Evolutionary conservation across 2,797 vertebrate species (phyloP), one percentile per base, ranked within the genome.

Genomic region (Atherinosoma microstoma): DNA sequence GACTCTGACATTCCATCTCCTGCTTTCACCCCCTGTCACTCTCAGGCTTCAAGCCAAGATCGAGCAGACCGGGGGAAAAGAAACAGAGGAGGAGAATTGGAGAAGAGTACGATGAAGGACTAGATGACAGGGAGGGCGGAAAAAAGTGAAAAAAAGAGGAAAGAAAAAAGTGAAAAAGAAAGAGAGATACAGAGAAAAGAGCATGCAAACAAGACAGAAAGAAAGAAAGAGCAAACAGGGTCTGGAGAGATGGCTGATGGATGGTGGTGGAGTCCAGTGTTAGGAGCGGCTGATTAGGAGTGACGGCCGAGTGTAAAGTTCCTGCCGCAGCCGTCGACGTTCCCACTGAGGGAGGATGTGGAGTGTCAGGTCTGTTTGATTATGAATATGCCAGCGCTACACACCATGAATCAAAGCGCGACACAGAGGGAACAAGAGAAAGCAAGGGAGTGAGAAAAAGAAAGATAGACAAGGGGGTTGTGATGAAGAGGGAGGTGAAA

Each of bases 261-360:
- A 90, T 93, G 93, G 93, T 80, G 78, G 90, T 78, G 88, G 91
- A 94, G 93, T 87, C 86, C 64, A 89, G 91, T 80, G 87, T 93
- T 91, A 86, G 20, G 7, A 86, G 88, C 89, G 79, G 89, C 88
- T 96, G 95, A 96, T 96, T 94, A 95, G 94, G 93, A 93, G 84
- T 93, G 94, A 95, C 92, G 94, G 94, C 93, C 68, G 85, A 91
- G 94, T 93, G 91, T 93, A 90, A 84, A 94, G 95, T 96, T 96
- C 95, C 94, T 78, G 86, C 92, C 89, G 83, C 83, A 93, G 94
- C 82, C 88, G 90, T 94, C 93, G 93, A 91, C 89, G 80, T 89
- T 85, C 82, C 82, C 87, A 88, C 88, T 90, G 87, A 84, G 86
- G 88, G 92, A 94, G 93, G 92, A 93, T 91, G 91, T 91, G 88